Evolutionary conservation across 2,113 vertebrate genomes (phyloP), one percentile per base, ranked within the genome.

Genomic region (Mastomys natalensis): DNA sequence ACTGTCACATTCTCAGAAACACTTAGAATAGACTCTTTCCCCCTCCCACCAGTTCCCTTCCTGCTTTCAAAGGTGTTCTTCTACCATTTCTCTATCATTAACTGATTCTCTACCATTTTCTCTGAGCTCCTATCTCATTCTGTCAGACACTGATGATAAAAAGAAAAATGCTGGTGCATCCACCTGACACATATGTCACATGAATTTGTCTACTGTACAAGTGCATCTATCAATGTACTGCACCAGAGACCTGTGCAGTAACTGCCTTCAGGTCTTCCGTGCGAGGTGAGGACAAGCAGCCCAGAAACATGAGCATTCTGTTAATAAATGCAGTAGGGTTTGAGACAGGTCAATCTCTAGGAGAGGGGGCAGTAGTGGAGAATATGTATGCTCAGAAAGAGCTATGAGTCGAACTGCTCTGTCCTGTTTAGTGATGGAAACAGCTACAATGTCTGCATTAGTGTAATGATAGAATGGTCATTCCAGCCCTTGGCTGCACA

Each of bases 61-160:
- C 15, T 37, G 48, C 43, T 87, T 68, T 22, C 84, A 51, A 85
- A 53, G 55, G 92, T 53, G 24, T 72, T 37, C 15, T 34, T 66
- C 48, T 45, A 51, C 51, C 51, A 51, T 51, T 51, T 51, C 51
- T 51, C 51, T 51, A 11, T 51, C 51, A 51, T 88, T 43, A 37
- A 17, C 26, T 26, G 21, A 58, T 68, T 96, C 26, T 94, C 51
- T 51, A 76, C 43, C 48, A 66, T 48, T 82, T 91, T 17, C 55
- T 97, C 93, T 55, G 34, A 76, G n/a, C 21, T 94, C 22, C 26
- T 40, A 55, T 26, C 24, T 93, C 43, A 89, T 77, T 94, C 64
- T 85, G 66, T 81, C 68, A 66, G 86, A 90, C 16, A 11, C 26
- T 3, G 34, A 78, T 74, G 55, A 84, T 92, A 64, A 95, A 70